phyloP scores from a whole-genome alignment of 2,888 invertebrate species.

The Strigamia transsilvanica region DNA sequence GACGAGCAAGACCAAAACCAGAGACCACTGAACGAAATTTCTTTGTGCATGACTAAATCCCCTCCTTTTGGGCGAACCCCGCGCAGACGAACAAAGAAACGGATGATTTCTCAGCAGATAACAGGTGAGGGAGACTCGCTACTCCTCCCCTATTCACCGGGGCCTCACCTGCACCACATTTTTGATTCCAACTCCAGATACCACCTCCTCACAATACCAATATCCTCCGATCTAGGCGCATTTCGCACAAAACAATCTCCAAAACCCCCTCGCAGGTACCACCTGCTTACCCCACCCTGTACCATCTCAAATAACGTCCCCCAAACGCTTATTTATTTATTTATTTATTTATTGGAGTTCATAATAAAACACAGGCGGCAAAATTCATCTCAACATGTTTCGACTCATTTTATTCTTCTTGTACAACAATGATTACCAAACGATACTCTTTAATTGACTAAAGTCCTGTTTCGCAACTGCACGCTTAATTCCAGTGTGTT shows the following conservation, averaged over 20 bases:
- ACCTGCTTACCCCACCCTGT: background rate
- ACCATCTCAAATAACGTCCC: background rate
- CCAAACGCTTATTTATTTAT: background rate
- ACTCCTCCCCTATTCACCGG: slow-evolving; percentile 49
- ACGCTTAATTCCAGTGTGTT: too few relatives aligned
- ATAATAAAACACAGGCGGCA: too few relatives aligned
- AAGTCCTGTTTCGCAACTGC: too few relatives aligned
- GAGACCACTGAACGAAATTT: slow-evolving; percentile 27
- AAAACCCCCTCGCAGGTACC: background rate
- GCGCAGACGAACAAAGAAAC: slow-evolving; percentile 39
- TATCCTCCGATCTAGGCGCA: background rate
- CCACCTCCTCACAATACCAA: background rate
- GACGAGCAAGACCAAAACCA: too few relatives aligned
- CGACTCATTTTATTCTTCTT: too few relatives aligned
- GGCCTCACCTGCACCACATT: slow-evolving; percentile 43
- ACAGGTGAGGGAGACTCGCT: slow-evolving; percentile 38
- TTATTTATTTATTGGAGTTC: too few relatives aligned
- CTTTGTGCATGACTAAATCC: slow-evolving; percentile 43
- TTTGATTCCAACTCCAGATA: slow-evolving; percentile 29
- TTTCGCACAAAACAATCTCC: background rate
- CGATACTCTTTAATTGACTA: too few relatives aligned
- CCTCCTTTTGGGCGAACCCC: slow-evolving; percentile 48
- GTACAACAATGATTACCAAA: too few relatives aligned
- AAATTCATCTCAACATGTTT: too few relatives aligned
- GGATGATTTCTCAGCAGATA: slow-evolving; percentile 49